Percentiles rank a stretch among this genome's conserved stretches.
Conservation (phyloP, 2,797 vertebrate genomes). For the Microctenopoma lineatum region DNA sequence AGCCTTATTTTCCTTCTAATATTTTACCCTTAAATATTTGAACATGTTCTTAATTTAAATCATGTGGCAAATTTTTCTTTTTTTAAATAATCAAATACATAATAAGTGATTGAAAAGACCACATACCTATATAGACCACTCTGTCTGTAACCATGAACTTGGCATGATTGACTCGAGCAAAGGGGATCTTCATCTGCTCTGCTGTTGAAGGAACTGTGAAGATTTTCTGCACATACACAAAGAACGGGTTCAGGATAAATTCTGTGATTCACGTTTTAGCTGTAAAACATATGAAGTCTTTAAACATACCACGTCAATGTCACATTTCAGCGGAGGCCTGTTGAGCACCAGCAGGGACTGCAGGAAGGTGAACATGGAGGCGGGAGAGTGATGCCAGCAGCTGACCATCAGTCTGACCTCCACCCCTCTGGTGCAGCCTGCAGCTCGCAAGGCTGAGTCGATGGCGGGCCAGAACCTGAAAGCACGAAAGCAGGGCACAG, state of each 20-base stretch:
- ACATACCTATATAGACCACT: conserved; percentile 84
- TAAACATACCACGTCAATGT: conserved; percentile 75
- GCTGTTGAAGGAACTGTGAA: conserved; percentile 79
- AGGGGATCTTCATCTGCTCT: conserved; percentile 79
- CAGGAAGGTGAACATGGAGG: conserved; percentile 84
- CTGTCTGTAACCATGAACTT: conserved; percentile 89
- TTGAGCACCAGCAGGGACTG: conserved; percentile 82
- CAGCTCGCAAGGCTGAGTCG: conserved; percentile 77
- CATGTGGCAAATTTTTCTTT: too few relatives aligned
- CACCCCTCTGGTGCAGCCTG: conserved; percentile 76
- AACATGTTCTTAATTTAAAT: too few relatives aligned
- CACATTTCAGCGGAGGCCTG: conserved; percentile 72
- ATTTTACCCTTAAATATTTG: too few relatives aligned
- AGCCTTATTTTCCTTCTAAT: too few relatives aligned
- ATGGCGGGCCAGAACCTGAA: conserved; percentile 84
- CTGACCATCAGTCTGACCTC: conserved; percentile 82
- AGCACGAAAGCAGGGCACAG: neutral
- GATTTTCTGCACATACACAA: conserved; percentile 74
- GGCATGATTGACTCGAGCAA: conserved; percentile 85
- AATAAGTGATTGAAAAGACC: neutral
- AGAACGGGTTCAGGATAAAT: neutral
- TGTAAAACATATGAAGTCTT: neutral
- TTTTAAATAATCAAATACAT: too few relatives aligned
- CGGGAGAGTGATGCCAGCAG: conserved; percentile 83
- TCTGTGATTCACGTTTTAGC: neutral